A percentile compares a stretch with the other conserved stretches of the same genome.
phyloP scores from a whole-genome alignment of 2,888 invertebrate genomes.

The Scaptomyza flava region DNA sequence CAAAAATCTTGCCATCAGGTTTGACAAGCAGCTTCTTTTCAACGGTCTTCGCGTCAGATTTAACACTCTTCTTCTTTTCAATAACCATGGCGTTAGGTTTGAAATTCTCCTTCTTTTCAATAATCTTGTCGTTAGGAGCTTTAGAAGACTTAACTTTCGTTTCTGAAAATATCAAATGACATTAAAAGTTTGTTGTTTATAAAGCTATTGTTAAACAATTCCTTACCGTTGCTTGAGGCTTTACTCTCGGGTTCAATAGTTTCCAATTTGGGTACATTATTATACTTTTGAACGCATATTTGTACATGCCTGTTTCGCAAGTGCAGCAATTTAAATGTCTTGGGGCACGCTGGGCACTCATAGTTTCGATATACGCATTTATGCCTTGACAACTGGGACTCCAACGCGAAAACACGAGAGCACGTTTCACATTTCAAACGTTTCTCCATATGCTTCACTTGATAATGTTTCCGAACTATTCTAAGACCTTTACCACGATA shows the following conservation, averaged over 20 bases:
- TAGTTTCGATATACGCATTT: slow-evolving; percentile 1
- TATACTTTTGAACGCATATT: background rate
- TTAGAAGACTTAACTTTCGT: background rate
- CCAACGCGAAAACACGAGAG: background rate
- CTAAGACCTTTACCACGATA: background rate
- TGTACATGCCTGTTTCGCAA: slow-evolving; percentile 20
- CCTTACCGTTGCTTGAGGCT: background rate
- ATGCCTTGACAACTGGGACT: slow-evolving; percentile 16
- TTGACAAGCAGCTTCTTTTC: background rate
- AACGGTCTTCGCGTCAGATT: background rate
- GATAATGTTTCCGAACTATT: slow-evolving; percentile 40
- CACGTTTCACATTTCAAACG: slow-evolving; percentile 21
- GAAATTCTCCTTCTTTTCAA: background rate
- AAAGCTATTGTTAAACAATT: background rate
- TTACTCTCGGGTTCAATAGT: too few species aligned
- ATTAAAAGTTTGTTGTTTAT: background rate
- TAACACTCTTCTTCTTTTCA: background rate
- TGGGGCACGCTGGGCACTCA: slow-evolving; percentile 11
- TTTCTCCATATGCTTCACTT: slow-evolving; percentile 30
- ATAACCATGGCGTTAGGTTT: background rate
- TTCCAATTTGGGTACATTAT: background rate
- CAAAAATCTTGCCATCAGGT: background rate
- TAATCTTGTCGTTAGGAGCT: background rate
- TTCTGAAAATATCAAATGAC: background rate
- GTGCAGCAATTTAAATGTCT: background rate